Evolutionary conservation across 2,797 vertebrate genomes (phyloP), one percentile per base, ranked within the genome.

Genomic region (Kryptolebias ocellatus): DNA sequence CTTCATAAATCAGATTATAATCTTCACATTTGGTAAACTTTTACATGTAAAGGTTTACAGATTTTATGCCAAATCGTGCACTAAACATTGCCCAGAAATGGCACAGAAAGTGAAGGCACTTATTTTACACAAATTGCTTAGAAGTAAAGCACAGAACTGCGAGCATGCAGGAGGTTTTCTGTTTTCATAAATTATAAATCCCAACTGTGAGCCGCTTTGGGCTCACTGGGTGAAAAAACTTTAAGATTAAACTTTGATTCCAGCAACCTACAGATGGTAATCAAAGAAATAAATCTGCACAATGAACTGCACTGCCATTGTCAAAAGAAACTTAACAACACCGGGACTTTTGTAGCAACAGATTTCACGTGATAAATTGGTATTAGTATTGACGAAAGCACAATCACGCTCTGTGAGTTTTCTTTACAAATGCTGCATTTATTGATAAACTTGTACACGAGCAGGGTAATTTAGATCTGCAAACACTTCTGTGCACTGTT

Each of bases 131-230:
- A 46, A 80, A 89, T 81, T 84, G 89, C 86, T 84, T 65, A 54
- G 34, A 20, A 37, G 1, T 1, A 52, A 82, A 91, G 87, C 89
- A 90, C 87, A 91, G 63, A 34, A 60, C 50, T 9, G 16, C 46
- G 57, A 85, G 79, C 76, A 81, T 81, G 79, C 76, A 55, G 20
- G 15, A 78, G 29, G 4, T 50, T 20, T 44, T n/a, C 28, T 57
- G 34, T 59, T 28, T 9, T 27, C 11, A 34, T 42, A 51, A 77
- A 66, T 5, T 53, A 54, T 47, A 2, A 31, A 55, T 56, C 39
- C 58, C 37, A 55, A 64, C 57, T 73, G 24, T 56, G 27, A 69
- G 56, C 44, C 65, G 14, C 39, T 42, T 42, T 14, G 14, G 4
- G 37, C 37, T 39, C 37, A 39, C 2, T 12, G 11, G 39, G 11